These are phyloP conservation scores for Plebejus melissa DNA, from an alignment of 2,888 invertebrate species.

Conservation along the genomic window DNA sequence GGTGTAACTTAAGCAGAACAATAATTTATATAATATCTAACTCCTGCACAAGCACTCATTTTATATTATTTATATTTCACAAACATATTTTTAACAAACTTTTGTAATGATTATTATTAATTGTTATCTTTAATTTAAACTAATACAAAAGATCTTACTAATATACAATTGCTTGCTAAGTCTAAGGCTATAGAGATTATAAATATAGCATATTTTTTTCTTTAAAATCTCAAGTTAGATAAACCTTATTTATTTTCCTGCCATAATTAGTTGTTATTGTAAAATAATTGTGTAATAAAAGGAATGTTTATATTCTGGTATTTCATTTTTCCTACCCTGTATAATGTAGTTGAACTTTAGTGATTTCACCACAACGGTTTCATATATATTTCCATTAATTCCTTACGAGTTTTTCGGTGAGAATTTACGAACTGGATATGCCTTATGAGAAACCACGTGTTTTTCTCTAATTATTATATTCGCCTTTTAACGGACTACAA, in stretches of 20 bases:
- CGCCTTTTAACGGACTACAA: not conserved
- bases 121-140: not conserved
- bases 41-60: no score
- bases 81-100: not conserved
- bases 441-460: not conserved
- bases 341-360: not conserved
- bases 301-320: constrained; percentile 43
- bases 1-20: no score
- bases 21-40: no score
- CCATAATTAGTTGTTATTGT: constrained; percentile 63
- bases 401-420: not conserved
- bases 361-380: no score
- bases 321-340: constrained; percentile 20
- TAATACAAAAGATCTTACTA: not conserved
- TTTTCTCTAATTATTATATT: not conserved
- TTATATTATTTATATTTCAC: no score
- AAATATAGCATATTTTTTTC: not conserved
- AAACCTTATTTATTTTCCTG: constrained; percentile 28
- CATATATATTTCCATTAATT: not conserved
- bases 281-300: constrained; percentile 62
- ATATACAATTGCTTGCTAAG: not conserved
- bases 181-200: not conserved
- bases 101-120: not conserved
- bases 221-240: not conserved
- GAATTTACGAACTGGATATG: not conserved